These are phyloP conservation scores for Fukomys damarensis DNA, from an alignment of 2,113 vertebrate genomes.

Conservation along the genomic window DNA sequence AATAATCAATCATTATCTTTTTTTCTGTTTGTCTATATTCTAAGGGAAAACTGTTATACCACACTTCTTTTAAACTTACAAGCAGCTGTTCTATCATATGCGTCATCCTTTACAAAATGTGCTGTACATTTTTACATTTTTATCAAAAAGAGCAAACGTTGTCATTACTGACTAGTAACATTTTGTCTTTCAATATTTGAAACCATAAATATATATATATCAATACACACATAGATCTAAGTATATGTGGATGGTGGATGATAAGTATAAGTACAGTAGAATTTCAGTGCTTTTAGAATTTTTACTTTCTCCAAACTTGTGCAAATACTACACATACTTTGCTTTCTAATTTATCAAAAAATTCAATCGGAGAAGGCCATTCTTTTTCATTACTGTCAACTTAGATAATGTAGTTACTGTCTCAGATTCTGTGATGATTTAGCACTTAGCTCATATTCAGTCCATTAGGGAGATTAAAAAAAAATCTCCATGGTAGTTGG, in stretches of 20 bases:
- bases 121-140: slow-evolving; percentile 28
- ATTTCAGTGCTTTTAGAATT: background rate
- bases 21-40: slow-evolving; percentile 33
- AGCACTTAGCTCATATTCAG: background rate
- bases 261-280: too few species aligned
- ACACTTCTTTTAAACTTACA: slow-evolving; percentile 48
- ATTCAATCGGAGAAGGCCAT: background rate
- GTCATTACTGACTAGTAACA: slow-evolving; percentile 9
- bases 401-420: background rate
- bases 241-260: too few species aligned
- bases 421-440: background rate
- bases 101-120: slow-evolving; percentile 42
- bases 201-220: too few species aligned
- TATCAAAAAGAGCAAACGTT: slow-evolving; percentile 31
- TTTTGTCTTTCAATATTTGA: background rate
- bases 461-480: background rate
- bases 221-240: too few species aligned
- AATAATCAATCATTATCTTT: slow-evolving; percentile 15
- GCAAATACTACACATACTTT: background rate
- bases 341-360: background rate
- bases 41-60: slow-evolving; percentile 8
- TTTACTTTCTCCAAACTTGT: background rate
- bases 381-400: background rate
- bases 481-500: background rate
- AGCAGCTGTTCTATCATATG: slow-evolving; percentile 54